These are phyloP conservation scores for Hippocampus kuda DNA, from an alignment of 2,797 vertebrate species.

Conservation along the genomic window DNA sequence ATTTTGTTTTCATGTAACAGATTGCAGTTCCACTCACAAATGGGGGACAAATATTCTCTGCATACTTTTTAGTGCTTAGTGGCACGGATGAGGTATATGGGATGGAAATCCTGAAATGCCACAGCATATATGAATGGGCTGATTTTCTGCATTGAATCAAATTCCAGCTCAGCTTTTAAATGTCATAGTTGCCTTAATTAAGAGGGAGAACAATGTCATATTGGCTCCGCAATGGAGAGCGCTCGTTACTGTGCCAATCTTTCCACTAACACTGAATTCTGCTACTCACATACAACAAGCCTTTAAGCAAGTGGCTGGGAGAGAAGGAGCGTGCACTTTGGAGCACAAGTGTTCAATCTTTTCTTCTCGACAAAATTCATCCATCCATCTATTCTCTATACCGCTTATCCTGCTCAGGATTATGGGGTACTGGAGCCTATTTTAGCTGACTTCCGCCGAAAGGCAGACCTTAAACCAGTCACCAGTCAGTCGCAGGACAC, in stretches of 20 bases:
- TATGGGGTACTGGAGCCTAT: too few species aligned
- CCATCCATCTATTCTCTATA: too few species aligned
- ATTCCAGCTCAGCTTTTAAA: conserved; percentile 50
- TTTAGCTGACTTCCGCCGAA: too few species aligned
- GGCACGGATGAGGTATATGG: conserved; percentile 47
- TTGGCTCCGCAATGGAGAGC: conserved; percentile 26
- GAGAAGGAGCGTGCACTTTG: conserved; percentile 8
- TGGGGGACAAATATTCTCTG: conserved; percentile 12
- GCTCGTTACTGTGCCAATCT: conserved; percentile 34
- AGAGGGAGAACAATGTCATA: conserved; percentile 37
- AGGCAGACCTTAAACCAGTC: too few species aligned
- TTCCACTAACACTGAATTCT: conserved; percentile 19
- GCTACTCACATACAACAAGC: conserved; percentile 17
- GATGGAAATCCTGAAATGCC: conserved; percentile 58
- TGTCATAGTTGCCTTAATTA: conserved; percentile 60
- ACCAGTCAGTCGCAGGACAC: too few species aligned
- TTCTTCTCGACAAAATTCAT: not conserved
- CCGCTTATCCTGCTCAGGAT: too few species aligned
- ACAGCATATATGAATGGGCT: conserved; percentile 49
- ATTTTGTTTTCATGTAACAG: conserved; percentile 3
- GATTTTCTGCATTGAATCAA: conserved; percentile 51
- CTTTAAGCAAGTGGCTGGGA: conserved; percentile 4
- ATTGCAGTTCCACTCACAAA: conserved; percentile 2
- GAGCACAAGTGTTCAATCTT: conserved; percentile 4
- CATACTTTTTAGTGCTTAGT: conserved; percentile 29